A percentile compares a stretch with the other conserved stretches of the same genome.
These are phyloP conservation scores for Paramacrobiotus metropolitanus DNA, from an alignment of 1,140 invertebrate species.

Conservation along the genomic window DNA sequence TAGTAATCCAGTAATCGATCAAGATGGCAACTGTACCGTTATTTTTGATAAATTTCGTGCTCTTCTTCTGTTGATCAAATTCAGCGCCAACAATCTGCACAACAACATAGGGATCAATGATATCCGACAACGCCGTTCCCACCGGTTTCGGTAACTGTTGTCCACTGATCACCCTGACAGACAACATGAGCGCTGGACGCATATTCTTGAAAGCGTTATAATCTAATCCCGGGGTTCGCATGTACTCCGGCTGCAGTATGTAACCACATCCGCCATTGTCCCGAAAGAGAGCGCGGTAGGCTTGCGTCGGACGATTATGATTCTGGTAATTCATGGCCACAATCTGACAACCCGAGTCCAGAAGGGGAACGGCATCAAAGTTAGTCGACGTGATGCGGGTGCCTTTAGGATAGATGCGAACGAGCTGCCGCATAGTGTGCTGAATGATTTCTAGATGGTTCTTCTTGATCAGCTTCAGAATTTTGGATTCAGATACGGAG, in stretches of 20 bases:
- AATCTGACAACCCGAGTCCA: slow-evolving; percentile 75
- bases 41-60: not conserved
- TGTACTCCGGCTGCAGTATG: slow-evolving; percentile 49
- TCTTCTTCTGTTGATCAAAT: not conserved
- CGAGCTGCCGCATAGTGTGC: slow-evolving; percentile 26
- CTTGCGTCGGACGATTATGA: slow-evolving; percentile 55
- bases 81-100: not conserved
- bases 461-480: slow-evolving; percentile 15
- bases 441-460: slow-evolving; percentile 12
- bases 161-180: slow-evolving; percentile 21
- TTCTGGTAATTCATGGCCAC: slow-evolving; percentile 80
- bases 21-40: slow-evolving; percentile 10
- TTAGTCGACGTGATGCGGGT: slow-evolving; percentile 81
- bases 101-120: not conserved
- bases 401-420: slow-evolving; percentile 67
- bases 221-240: slow-evolving; percentile 45
- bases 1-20: slow-evolving; percentile 8
- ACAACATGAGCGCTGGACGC: slow-evolving; percentile 52
- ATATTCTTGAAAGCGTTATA: slow-evolving; percentile 78
- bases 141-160: not conserved
- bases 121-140: not conserved
- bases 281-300: slow-evolving; percentile 80
- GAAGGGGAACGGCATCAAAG: slow-evolving; percentile 74
- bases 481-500: slow-evolving; percentile 19
- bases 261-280: slow-evolving; percentile 66